Evolutionary conservation across 2,888 invertebrate genomes (phyloP).

Genomic region (Trissoscelio sp.): DNA sequence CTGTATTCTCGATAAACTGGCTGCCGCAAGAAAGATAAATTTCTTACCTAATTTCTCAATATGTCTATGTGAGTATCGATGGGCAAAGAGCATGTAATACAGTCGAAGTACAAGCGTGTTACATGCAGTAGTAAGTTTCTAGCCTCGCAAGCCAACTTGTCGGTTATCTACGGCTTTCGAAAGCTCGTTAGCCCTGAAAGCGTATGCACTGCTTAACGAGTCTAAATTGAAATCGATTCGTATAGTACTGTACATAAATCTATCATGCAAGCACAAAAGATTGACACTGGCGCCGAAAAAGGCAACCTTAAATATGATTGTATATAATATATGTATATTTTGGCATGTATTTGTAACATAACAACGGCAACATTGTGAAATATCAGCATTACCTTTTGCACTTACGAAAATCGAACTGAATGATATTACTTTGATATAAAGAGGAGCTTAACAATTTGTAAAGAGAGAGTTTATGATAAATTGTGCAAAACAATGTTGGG

Average conservation of each 20-base stretch:
- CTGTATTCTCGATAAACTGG: constrained; percentile 16
- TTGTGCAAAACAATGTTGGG: constrained; percentile 10
- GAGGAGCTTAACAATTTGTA: constrained; percentile 8
- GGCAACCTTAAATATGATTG: constrained; percentile 25
- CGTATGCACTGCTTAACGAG: constrained; percentile 80
- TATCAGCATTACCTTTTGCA: constrained; percentile 13
- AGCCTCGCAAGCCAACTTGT: constrained; percentile 79
- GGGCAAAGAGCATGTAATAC: constrained; percentile 64
- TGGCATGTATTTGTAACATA: constrained; percentile 35
- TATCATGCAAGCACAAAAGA: constrained; percentile 70
- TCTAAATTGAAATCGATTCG: constrained; percentile 83
- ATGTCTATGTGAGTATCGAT: constrained; percentile 62
- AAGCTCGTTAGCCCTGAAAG: constrained; percentile 82
- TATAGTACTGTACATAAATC: constrained; percentile 69
- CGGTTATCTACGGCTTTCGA: constrained; percentile 82
- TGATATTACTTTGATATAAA: constrained; percentile 22
- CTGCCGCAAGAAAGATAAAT: constrained; percentile 48
- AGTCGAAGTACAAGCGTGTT: constrained; percentile 77
- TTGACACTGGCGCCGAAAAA: constrained; percentile 65
- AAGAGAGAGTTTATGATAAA: constrained; percentile 12
- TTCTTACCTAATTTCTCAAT: constrained; percentile 63
- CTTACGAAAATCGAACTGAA: constrained; percentile 22
- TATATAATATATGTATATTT: constrained; percentile 46
- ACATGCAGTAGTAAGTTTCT: constrained; percentile 76
- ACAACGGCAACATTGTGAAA: constrained; percentile 16